phyloP scores from a whole-genome alignment of 53 echinoderm and acorn worm genomes.

The Zoroaster sp. region DNA sequence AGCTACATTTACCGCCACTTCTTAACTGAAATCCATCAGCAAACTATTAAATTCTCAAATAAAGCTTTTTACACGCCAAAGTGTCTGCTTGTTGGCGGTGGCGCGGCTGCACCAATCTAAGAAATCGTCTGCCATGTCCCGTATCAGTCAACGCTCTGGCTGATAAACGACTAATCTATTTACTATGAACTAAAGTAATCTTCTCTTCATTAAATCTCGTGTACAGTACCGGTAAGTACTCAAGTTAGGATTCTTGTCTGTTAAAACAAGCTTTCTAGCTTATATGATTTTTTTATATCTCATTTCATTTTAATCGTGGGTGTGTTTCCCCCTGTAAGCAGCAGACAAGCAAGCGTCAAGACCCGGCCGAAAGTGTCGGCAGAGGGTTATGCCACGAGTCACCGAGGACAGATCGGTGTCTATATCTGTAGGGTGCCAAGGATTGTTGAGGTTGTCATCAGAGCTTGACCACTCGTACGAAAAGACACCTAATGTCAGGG shows the following conservation, averaged over 20 bases:
- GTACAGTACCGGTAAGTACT: not conserved
- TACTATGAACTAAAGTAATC: slow-evolving; percentile 6
- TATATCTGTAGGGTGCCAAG: not conserved
- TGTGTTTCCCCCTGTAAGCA: not conserved
- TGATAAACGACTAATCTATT: slow-evolving; percentile 15
- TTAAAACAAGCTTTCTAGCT: not conserved
- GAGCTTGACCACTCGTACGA: not conserved
- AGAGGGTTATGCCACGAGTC: not conserved
- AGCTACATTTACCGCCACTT: not conserved
- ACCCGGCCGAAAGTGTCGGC: not conserved
- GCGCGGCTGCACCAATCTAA: not conserved
- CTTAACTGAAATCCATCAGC: slow-evolving; percentile 48
- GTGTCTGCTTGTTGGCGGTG: slow-evolving; percentile 27
- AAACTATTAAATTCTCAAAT: slow-evolving; percentile 45
- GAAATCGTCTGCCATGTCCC: not conserved
- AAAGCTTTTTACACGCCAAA: slow-evolving; percentile 45
- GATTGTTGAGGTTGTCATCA: not conserved
- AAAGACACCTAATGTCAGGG: not conserved
- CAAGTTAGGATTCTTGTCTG: slow-evolving; percentile 4
- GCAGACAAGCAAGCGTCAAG: slow-evolving; percentile 26
- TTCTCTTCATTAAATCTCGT: not conserved
- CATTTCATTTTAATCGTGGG: not conserved
- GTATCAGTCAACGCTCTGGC: slow-evolving; percentile 19
- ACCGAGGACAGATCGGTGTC: not conserved
- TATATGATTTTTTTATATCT: not conserved